Evolutionary conservation across 1,140 invertebrate genomes (phyloP), one percentile per base, ranked within the genome.

Genomic region (Papilio polytes): DNA sequence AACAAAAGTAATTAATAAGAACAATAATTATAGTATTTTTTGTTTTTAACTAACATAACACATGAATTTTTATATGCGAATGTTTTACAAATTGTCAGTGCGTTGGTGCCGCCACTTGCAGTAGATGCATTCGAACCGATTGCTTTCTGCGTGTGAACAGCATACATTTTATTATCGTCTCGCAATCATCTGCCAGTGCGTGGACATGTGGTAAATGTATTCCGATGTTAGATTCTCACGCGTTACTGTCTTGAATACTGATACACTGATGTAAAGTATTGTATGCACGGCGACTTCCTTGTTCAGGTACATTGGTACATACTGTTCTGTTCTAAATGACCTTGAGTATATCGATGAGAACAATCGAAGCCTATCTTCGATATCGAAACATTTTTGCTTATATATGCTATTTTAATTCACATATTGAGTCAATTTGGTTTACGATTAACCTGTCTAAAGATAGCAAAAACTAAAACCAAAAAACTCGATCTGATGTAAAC

Each of bases 161-260:
- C 72, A 73, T 76, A 78, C 51, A 56, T 80, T 56, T 80, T 80
- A 80, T 82, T 81, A 74, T 70, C 66, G 53, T 74, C 22, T 82
- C 41, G 59, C 41, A 74, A 56, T 77, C 82, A 82, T 74, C 46
- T 82, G 79, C 74, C 74, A 22, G 44, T 13, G 80, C 77, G 80
- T 81, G 66, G 83, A 85, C 82, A 85, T 80, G 82, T 85, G 80
- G 53, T 78, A 76, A 56, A 56, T 56, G 18, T 56, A 78, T 83
- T 80, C 74, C 22, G 84, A 85, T 12, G 36, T 76, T 76, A 48
- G 20, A 63, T 74, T 74, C 73, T 85, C 85, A 85, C 85, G 85
- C 85, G 82, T 83, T 70, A 83, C 46, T 78, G 82, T 77, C 80
- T 84, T 81, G 82, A 81, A 84, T 85, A 84, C 46, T 82, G 77